These are phyloP conservation scores for Helostoma temminkii DNA, from an alignment of 2,797 vertebrate genomes.

Conservation along the genomic window DNA sequence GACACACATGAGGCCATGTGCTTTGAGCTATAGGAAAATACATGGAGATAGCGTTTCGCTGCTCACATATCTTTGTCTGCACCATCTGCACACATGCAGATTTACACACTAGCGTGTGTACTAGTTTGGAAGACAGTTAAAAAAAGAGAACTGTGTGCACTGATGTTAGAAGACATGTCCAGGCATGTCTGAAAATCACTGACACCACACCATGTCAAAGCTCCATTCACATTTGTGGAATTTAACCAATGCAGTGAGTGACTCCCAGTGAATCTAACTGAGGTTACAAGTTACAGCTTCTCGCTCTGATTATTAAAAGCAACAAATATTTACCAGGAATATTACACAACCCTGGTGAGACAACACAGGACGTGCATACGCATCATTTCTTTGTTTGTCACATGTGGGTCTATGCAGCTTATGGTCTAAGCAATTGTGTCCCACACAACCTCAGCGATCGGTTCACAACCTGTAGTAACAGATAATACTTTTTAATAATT, in stretches of 20 bases:
- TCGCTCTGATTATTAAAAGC: no score
- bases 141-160: not conserved
- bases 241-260: not conserved
- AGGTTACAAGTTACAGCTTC: no score
- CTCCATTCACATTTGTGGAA: slow-evolving; percentile 8
- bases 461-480: no score
- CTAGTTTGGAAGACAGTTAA: not conserved
- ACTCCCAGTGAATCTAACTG: not conserved
- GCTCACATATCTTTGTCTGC: slow-evolving; percentile 12
- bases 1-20: slow-evolving; percentile 34
- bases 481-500: no score
- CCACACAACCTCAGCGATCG: no score
- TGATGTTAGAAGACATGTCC: slow-evolving; percentile 21
- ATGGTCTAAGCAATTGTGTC: no score
- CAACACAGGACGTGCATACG: not conserved
- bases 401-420: no score
- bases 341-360: not conserved
- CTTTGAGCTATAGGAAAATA: slow-evolving; percentile 33
- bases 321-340: not conserved
- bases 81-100: slow-evolving; percentile 26
- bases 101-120: not conserved
- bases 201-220: not conserved
- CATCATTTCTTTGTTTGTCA: no score
- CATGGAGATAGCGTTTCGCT: not conserved
- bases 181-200: slow-evolving; percentile 11